These are phyloP conservation scores for Ceryle rudis DNA, from an alignment of 2,797 vertebrate genomes.

Conservation along the genomic window DNA sequence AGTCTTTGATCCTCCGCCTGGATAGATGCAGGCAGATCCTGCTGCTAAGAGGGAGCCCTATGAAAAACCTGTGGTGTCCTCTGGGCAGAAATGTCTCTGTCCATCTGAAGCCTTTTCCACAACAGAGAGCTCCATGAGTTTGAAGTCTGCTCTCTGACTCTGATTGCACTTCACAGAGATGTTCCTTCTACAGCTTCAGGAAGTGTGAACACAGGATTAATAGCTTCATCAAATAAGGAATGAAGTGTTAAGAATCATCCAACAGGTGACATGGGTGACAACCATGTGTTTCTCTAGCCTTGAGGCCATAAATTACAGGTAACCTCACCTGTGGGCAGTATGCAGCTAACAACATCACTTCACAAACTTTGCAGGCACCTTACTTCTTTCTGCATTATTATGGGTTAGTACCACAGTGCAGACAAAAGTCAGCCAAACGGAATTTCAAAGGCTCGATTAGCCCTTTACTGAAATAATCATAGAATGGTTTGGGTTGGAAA, in stretches of 20 bases:
- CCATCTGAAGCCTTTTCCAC: background rate
- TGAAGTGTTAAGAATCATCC: background rate
- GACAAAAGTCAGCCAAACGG: background rate
- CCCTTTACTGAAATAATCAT: background rate
- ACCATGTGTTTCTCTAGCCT: background rate
- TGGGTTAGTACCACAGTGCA: background rate
- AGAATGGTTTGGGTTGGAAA: background rate
- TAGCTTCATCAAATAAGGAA: background rate
- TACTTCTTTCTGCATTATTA: background rate
- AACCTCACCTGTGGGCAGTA: background rate
- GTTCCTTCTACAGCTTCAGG: background rate
- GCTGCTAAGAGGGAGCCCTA: accelerated
- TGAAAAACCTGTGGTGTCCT: background rate
- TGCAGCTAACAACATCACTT: background rate
- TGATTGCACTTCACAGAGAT: background rate
- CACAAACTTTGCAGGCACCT: background rate
- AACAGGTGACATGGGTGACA: background rate
- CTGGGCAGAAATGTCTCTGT: background rate
- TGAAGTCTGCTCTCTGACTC: background rate
- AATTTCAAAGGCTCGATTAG: background rate
- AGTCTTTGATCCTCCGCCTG: background rate
- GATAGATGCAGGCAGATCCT: background rate
- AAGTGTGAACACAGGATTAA: background rate
- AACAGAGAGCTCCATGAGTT: background rate
- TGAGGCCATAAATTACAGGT: background rate